Conservation (phyloP, 2,113 vertebrate species). For the cattle (Bos taurus) region DNA sequence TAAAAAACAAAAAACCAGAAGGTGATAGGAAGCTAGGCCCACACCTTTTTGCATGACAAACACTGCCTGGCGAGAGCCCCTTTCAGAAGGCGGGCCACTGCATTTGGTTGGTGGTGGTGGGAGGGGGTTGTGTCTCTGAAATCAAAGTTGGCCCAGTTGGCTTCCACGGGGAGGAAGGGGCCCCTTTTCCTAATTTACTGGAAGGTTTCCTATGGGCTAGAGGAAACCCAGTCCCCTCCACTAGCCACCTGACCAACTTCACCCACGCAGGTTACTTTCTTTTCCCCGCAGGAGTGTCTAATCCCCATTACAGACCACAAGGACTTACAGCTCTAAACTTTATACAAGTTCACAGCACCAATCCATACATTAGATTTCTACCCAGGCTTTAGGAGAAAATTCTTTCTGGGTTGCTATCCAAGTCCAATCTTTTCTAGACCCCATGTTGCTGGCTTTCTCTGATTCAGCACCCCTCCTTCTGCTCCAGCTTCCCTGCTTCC, state of each 20-base stretch:
- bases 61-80: neutral
- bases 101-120: neutral
- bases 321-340: neutral
- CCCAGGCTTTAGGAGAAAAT: neutral
- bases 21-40: neutral
- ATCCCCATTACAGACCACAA: neutral
- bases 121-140: neutral
- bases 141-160: neutral
- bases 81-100: fast-evolving
- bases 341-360: neutral
- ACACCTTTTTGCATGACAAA: neutral
- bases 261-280: neutral
- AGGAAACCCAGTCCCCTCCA: neutral
- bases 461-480: neutral
- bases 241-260: neutral
- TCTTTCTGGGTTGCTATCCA: neutral
- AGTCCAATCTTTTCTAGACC: neutral
- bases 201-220: neutral
- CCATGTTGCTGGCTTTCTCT: neutral
- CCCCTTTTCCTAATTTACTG: neutral
- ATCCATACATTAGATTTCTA: neutral
- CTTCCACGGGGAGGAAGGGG: neutral
- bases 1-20: neutral
- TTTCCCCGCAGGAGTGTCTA: neutral
- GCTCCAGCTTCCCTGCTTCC: neutral